Conservation (phyloP, 1,140 invertebrate species). For the Acromyrmex echinatior region DNA sequence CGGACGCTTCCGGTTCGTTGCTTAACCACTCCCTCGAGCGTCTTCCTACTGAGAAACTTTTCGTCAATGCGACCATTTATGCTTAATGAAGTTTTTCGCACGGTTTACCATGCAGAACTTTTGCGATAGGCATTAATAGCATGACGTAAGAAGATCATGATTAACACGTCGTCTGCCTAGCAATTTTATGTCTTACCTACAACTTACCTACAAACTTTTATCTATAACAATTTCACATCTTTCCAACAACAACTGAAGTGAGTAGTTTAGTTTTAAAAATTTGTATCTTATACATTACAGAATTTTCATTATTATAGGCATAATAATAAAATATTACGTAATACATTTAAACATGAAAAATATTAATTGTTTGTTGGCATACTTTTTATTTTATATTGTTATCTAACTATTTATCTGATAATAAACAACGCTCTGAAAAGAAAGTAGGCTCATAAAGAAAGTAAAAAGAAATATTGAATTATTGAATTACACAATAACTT, state of each 20-base stretch:
- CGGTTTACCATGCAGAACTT: not conserved
- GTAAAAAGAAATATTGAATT: no score
- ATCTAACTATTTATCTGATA: not conserved
- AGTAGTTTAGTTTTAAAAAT: no score
- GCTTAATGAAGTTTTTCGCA: not conserved
- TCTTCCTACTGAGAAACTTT: slow-evolving; percentile 75
- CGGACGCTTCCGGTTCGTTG: slow-evolving; percentile 81
- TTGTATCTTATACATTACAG: not conserved
- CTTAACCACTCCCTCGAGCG: slow-evolving; percentile 83
- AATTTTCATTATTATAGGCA: not conserved
- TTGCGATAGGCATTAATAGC: no score
- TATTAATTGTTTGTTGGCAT: not conserved
- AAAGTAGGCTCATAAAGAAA: no score
- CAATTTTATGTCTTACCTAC: not conserved
- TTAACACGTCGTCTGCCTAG: not conserved
- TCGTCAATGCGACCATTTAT: slow-evolving; percentile 3
- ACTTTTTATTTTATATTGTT: not conserved
- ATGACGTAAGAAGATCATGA: no score
- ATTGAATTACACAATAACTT: no score
- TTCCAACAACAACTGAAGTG: no score
- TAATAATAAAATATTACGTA: not conserved
- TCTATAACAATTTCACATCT: no score
- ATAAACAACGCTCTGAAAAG: no score
- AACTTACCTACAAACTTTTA: not conserved
- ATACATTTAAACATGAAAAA: not conserved